These are phyloP conservation scores for Scarus forsteni DNA, from an alignment of 2,797 vertebrate species.

Conservation along the genomic window DNA sequence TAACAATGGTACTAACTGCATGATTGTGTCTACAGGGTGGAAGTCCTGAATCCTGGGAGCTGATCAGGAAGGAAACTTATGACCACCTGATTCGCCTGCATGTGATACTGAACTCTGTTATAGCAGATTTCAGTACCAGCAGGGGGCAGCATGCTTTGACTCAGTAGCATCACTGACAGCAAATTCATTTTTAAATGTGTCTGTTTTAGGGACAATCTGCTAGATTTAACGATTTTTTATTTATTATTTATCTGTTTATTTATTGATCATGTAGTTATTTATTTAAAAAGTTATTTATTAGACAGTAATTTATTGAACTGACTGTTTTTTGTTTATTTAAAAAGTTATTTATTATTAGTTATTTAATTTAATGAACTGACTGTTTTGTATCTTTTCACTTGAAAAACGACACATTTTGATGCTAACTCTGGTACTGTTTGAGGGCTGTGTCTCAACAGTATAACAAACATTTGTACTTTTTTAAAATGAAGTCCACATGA, in stretches of 20 bases:
- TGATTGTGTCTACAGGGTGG: slow-evolving; percentile 8
- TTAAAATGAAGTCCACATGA: background rate
- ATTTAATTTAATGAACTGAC: background rate
- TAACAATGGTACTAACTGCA: too few relatives aligned
- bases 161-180: too few relatives aligned
- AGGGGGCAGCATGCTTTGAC: background rate
- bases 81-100: background rate
- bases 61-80: slow-evolving; percentile 1
- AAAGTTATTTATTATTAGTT: background rate
- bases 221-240: background rate
- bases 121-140: background rate
- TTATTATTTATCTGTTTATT: background rate
- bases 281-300: background rate
- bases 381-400: background rate
- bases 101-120: background rate
- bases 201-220: background rate
- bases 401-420: too few relatives aligned
- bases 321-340: background rate
- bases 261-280: background rate
- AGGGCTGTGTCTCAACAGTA: background rate
- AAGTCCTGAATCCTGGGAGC: background rate
- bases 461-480: too few relatives aligned
- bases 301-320: background rate
- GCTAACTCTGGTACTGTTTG: background rate
- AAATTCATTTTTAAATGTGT: background rate